Evolutionary conservation across 2,113 vertebrate genomes (phyloP).

Genomic region (Xyliphius kryptos): DNA sequence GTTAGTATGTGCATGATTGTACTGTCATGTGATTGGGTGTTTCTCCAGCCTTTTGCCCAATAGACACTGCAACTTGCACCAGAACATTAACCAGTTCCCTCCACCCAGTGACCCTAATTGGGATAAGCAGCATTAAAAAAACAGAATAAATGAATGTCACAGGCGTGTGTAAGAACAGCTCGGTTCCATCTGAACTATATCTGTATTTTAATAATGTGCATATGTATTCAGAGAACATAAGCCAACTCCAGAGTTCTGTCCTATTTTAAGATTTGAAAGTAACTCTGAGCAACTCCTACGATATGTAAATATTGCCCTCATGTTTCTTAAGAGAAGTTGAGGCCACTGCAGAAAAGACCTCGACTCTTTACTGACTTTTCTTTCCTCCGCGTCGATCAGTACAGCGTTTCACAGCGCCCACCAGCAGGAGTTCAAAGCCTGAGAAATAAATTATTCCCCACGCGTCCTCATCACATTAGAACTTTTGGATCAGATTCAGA

Average conservation of each 20-base stretch:
- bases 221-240: slow-evolving; percentile 12
- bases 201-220: background rate
- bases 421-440: slow-evolving; percentile 21
- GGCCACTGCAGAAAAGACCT: slow-evolving; percentile 19
- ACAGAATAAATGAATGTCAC: background rate
- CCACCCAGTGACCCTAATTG: background rate
- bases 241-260: slow-evolving; percentile 11
- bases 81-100: too few species aligned
- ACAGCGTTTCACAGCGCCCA: slow-evolving; percentile 20
- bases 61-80: too few species aligned
- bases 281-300: slow-evolving; percentile 5
- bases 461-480: slow-evolving; percentile 10
- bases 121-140: background rate
- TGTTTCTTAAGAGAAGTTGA: slow-evolving; percentile 22
- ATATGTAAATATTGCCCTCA: slow-evolving; percentile 27
- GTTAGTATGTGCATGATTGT: too few species aligned
- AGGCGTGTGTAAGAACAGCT: background rate
- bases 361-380: slow-evolving; percentile 1
- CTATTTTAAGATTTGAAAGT: slow-evolving; percentile 21
- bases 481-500: slow-evolving; percentile 9
- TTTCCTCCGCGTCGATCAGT: slow-evolving; percentile 3
- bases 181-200: background rate
- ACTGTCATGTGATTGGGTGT: too few species aligned
- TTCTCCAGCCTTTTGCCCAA: too few species aligned
- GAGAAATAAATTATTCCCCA: slow-evolving; percentile 27